Conservation (phyloP, 1,140 invertebrate genomes). For the Meloidogyne floridensis region DNA sequence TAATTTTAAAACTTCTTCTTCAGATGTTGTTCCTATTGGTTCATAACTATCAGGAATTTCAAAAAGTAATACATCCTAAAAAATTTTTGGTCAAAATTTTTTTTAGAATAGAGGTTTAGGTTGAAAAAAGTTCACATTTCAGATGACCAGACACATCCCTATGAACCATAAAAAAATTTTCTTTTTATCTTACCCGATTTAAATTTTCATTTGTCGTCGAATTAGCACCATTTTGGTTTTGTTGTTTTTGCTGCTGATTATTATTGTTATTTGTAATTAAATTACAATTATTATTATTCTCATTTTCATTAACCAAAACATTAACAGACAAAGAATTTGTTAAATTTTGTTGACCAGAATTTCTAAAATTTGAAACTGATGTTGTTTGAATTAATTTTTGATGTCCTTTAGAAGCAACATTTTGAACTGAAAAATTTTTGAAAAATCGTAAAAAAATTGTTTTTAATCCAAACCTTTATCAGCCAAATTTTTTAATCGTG, state of each 20-base stretch:
- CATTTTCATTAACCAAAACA: constrained; percentile 1
- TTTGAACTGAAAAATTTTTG: constrained; percentile 48
- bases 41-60: constrained; percentile 36
- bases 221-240: neutral
- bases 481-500: constrained; percentile 45
- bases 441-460: neutral
- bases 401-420: constrained; percentile 41
- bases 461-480: constrained; percentile 35
- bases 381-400: constrained; percentile 47
- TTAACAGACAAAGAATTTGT: constrained; percentile 23
- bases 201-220: neutral
- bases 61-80: constrained; percentile 48
- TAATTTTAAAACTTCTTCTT: constrained; percentile 59
- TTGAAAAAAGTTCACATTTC: no score
- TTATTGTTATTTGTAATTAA: neutral
- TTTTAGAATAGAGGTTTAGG: no score
- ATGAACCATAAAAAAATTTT: neutral
- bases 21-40: constrained; percentile 53
- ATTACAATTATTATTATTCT: neutral
- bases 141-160: neutral
- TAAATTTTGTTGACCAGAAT: constrained; percentile 17
- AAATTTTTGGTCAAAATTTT: neutral
- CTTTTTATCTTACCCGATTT: neutral
- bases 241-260: neutral
- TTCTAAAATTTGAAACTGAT: constrained; percentile 33